Percentiles rank a stretch among this genome's conserved stretches.
Conservation (phyloP, 2,113 vertebrate genomes). For the Grammomys dolichurus region DNA sequence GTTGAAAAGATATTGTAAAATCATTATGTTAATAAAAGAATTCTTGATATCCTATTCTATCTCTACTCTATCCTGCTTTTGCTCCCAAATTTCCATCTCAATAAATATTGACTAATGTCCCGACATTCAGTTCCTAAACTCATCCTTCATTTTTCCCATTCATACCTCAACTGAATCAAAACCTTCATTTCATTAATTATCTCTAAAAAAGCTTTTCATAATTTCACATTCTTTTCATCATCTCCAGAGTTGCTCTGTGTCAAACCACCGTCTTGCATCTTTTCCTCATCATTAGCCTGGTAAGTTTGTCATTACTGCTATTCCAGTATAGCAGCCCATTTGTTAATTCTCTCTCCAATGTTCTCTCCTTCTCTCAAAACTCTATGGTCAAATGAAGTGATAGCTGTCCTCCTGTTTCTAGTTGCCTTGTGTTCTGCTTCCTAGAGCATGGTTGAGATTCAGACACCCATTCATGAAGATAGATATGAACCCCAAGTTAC, state of each 20-base stretch:
- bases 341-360: neutral
- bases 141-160: slow-evolving; percentile 1
- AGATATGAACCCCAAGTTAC: neutral
- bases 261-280: neutral
- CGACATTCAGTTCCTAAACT: neutral
- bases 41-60: neutral
- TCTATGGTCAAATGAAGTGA: neutral
- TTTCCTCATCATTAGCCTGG: neutral
- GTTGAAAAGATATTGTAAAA: neutral
- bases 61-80: neutral
- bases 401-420: neutral
- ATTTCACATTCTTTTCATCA: neutral
- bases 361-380: neutral
- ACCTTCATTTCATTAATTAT: neutral
- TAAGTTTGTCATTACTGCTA: neutral
- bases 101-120: neutral
- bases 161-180: neutral
- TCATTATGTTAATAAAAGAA: neutral
- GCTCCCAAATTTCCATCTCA: neutral
- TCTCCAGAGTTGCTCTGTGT: neutral
- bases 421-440: neutral
- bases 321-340: neutral
- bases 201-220: neutral
- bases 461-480: neutral
- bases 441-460: neutral